Evolutionary conservation across 2,113 vertebrate genomes (phyloP).

Genomic region (Limanda limanda): DNA sequence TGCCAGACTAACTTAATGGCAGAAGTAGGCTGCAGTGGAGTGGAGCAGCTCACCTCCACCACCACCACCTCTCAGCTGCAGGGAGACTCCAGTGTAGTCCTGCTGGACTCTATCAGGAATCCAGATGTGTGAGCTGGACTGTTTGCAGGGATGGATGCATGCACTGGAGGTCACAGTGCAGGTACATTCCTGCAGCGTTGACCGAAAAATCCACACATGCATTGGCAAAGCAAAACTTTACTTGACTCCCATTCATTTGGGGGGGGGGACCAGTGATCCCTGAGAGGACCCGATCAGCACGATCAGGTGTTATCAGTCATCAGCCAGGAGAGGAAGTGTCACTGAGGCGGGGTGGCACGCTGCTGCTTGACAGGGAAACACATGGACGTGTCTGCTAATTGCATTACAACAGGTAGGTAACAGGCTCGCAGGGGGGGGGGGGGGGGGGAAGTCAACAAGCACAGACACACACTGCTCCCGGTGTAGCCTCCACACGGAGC

Average conservation of each 20-base stretch:
- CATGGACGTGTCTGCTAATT: slow-evolving; percentile 52
- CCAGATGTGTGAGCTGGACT: slow-evolving; percentile 12
- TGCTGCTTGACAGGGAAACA: slow-evolving; percentile 34
- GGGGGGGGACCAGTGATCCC: slow-evolving; percentile 34
- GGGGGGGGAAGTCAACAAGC: slow-evolving; percentile 59
- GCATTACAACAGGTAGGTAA: slow-evolving; percentile 77
- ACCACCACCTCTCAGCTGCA: slow-evolving; percentile 8
- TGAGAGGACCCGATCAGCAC: slow-evolving; percentile 44
- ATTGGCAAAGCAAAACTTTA: not conserved
- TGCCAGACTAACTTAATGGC: slow-evolving; percentile 66
- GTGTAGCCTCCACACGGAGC: slow-evolving; percentile 54
- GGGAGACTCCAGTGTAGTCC: slow-evolving; percentile 27
- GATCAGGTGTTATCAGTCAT: slow-evolving; percentile 38
- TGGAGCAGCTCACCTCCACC: not conserved
- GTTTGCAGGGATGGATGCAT: not conserved
- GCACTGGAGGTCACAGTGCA: slow-evolving; percentile 1
- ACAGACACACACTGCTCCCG: slow-evolving; percentile 61
- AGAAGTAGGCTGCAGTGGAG: slow-evolving; percentile 1
- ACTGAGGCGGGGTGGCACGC: slow-evolving; percentile 15
- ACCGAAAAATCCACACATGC: slow-evolving; percentile 5
- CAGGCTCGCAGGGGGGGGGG: slow-evolving; percentile 33
- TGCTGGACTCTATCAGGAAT: slow-evolving; percentile 14
- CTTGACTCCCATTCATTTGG: not conserved
- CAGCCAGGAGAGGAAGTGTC: slow-evolving; percentile 27
- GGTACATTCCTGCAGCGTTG: not conserved